phyloP scores from a whole-genome alignment of 2,888 invertebrate genomes.

The Crepidodera aurea region DNA sequence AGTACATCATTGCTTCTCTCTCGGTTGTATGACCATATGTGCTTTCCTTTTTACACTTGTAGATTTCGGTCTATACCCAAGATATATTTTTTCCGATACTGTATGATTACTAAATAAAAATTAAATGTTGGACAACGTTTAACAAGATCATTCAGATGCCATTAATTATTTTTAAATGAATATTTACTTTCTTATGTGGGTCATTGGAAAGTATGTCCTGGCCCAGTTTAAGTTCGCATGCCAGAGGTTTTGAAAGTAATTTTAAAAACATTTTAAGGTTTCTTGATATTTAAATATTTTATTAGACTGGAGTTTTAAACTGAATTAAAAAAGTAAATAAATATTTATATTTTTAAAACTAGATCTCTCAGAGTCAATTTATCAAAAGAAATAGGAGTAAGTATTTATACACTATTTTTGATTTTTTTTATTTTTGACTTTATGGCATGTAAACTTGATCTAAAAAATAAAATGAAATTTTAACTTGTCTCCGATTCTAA shows the following conservation, averaged over 20 bases:
- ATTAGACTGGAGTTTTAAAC: not conserved
- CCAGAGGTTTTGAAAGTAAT: not conserved
- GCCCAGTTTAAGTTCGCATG: not conserved
- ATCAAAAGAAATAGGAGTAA: not conserved
- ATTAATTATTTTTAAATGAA: not conserved
- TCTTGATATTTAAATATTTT: not conserved
- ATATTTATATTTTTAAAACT: too few relatives aligned
- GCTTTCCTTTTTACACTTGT: too few relatives aligned
- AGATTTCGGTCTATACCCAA: too few relatives aligned
- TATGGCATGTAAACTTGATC: constrained; percentile 13
- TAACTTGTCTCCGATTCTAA: not conserved
- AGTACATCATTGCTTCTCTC: too few relatives aligned
- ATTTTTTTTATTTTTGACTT: not conserved
- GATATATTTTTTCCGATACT: too few relatives aligned
- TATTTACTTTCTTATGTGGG: not conserved
- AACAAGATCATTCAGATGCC: too few relatives aligned
- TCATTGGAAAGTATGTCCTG: not conserved
- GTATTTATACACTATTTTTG: constrained; percentile 1
- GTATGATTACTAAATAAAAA: too few relatives aligned
- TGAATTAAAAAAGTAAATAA: not conserved
- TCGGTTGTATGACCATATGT: too few relatives aligned
- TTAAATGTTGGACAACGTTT: too few relatives aligned
- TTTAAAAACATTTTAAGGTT: not conserved
- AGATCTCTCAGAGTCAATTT: not conserved
- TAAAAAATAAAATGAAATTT: not conserved